A percentile compares a stretch with the other conserved stretches of the same genome.
Conservation (phyloP, 2,888 invertebrate species). For the Sarcophaga rosellei region DNA sequence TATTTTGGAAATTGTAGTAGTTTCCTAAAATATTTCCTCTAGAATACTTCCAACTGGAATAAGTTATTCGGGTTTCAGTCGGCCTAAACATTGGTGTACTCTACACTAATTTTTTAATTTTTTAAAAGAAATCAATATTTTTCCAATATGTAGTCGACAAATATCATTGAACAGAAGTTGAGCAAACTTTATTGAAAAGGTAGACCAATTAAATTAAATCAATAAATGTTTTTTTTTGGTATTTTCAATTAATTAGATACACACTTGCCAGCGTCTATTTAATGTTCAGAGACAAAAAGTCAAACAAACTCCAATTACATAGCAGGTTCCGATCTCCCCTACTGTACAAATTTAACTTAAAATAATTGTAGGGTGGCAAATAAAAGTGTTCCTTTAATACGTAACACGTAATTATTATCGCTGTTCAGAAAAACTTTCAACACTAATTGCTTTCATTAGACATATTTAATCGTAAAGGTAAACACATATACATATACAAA, state of each 20-base stretch:
- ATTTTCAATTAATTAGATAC: not conserved
- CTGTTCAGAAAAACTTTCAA: not conserved
- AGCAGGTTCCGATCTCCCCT: not conserved
- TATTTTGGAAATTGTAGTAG: too few relatives aligned
- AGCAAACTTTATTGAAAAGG: too few relatives aligned
- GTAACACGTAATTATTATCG: conserved; percentile 49
- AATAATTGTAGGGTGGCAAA: not conserved
- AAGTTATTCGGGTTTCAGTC: too few relatives aligned
- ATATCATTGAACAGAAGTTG: too few relatives aligned
- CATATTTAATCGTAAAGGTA: conserved; percentile 19
- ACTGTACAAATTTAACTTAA: not conserved
- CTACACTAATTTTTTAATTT: too few relatives aligned
- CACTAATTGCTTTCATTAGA: conserved; percentile 58
- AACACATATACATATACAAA: not conserved
- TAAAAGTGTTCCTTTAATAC: conserved; percentile 45
- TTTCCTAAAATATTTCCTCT: too few relatives aligned
- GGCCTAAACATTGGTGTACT: too few relatives aligned
- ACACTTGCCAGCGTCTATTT: not conserved
- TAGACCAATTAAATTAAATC: too few relatives aligned
- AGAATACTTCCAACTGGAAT: too few relatives aligned
- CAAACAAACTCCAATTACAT: not conserved
- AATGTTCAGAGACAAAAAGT: not conserved
- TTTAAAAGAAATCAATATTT: too few relatives aligned
- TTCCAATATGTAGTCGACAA: too few relatives aligned
- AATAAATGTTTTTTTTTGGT: not conserved